Evolutionary conservation across 2,888 invertebrate genomes (phyloP), one percentile per base, ranked within the genome.

Genomic region (Onchidella celtica): DNA sequence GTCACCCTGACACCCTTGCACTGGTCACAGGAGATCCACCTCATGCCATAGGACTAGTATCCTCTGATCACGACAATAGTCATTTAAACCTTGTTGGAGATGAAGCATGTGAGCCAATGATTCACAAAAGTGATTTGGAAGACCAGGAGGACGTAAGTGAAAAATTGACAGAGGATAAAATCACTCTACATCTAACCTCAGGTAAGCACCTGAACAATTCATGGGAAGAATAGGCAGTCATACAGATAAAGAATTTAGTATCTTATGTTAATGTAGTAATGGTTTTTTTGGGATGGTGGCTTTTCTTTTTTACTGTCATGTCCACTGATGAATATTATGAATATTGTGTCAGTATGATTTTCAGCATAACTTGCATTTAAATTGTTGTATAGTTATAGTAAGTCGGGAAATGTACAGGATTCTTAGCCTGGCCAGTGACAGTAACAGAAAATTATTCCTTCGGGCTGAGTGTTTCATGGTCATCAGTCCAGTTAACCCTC

Each of bases 161-260:
- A 17, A 80, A 73, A 63, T 29, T 80, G 32, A 63, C 61, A 55
- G 57, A 73, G 29, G 79, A 73, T 32, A 80, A 80, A 29, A 55
- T 80, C 6, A n/a, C 65, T 6, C 66, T 80, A 14, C 79, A 73
- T 21, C 73, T 80, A 40, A 80, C 79, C 11, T 63, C 72, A 72
- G 79, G 79, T 79, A 63, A 47, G 61, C 29, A 21, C 4, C n/a
- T 29, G 6, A 24, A 40, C 21, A 29, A 3, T 63, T 24, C 24
- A 1, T 3, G 2, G 24, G 4, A n/a, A 4, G 57, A n/a, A 14
- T 57, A 14, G 1, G 4, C 24, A 4, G 3, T 3, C 24, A 11
- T 29, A 24, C 29, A 3, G 3, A 34, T 68, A 14, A 6, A 27
- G 11, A 6, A 4, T 66, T 6, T 27, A 66, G 11, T 27, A 32